Conservation (phyloP, 2,797 vertebrate species). For the Pseudochirops corinnae region DNA sequence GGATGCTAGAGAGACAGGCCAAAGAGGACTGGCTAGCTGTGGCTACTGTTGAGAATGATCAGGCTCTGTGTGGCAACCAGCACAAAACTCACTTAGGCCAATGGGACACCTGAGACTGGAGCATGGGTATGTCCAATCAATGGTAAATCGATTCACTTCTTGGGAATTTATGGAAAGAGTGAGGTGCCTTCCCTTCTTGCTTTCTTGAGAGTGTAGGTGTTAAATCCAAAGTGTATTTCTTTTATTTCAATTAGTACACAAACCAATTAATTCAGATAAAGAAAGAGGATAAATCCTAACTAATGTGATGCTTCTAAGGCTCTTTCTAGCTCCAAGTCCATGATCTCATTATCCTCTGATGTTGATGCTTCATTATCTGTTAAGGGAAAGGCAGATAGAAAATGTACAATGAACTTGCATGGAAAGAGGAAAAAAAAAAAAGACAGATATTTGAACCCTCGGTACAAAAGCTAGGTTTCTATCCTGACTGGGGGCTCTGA, state of each 20-base stretch:
- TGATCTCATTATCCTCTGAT: neutral
- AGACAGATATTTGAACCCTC: neutral
- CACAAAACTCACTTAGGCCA: neutral
- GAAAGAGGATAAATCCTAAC: neutral
- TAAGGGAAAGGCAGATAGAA: neutral
- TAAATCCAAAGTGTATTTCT: neutral
- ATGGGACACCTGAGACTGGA: neutral
- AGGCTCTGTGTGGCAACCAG: neutral
- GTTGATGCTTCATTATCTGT: neutral
- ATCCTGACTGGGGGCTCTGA: neutral
- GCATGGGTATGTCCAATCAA: too few relatives aligned
- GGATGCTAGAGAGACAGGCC: neutral
- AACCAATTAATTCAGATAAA: neutral
- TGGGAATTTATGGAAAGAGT: neutral
- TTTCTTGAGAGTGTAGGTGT: neutral
- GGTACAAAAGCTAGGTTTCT: neutral
- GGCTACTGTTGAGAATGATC: neutral
- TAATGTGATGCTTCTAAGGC: neutral
- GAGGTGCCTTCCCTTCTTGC: neutral
- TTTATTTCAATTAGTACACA: neutral
- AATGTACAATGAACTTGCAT: neutral
- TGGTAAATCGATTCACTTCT: too few relatives aligned
- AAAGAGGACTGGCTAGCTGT: neutral
- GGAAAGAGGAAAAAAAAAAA: neutral
- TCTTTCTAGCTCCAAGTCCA: neutral